phyloP scores from a whole-genome alignment of 2,113 vertebrate genomes.

The Tenebrosternarchus preto region DNA sequence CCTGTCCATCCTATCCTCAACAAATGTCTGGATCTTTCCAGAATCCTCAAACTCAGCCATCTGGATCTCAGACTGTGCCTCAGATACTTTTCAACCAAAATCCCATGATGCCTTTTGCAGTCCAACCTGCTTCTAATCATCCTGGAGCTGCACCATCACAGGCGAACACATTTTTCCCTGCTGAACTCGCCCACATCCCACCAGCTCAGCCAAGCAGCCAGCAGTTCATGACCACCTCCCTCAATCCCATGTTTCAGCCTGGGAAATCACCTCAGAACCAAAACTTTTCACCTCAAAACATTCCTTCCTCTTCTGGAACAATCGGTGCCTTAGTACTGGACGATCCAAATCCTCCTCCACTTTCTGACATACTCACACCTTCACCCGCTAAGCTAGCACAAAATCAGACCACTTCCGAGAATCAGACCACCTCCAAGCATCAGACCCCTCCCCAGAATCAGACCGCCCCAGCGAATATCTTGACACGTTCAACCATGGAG shows the following conservation, averaged over 20 bases:
- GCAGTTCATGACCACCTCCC: conserved; percentile 21
- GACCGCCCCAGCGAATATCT: neutral
- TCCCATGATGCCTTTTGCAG: conserved; percentile 11
- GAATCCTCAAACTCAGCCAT: conserved; percentile 20
- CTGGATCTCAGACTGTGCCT: conserved; percentile 27
- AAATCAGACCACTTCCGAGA: conserved; percentile 6
- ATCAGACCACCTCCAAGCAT: neutral
- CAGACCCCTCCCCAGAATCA: too few species aligned
- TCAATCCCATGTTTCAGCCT: conserved; percentile 33
- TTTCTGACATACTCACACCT: conserved; percentile 42
- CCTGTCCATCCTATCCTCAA: conserved; percentile 25
- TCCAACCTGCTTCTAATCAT: conserved; percentile 21
- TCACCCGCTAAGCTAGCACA: conserved; percentile 9
- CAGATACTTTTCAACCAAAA: conserved; percentile 40
- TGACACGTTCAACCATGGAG: neutral
- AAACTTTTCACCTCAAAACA: conserved; percentile 20
- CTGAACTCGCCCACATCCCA: neutral
- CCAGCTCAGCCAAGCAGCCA: neutral
- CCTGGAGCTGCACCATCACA: conserved; percentile 18
- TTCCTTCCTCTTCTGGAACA: conserved; percentile 8
- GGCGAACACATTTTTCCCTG: conserved; percentile 15
- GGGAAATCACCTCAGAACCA: conserved; percentile 33
- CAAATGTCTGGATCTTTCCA: conserved; percentile 16
- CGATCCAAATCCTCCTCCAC: conserved; percentile 44
- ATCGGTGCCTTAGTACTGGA: conserved; percentile 34